phyloP scores from a whole-genome alignment of 2,113 vertebrate genomes.

The Geothlypis trichas region DNA sequence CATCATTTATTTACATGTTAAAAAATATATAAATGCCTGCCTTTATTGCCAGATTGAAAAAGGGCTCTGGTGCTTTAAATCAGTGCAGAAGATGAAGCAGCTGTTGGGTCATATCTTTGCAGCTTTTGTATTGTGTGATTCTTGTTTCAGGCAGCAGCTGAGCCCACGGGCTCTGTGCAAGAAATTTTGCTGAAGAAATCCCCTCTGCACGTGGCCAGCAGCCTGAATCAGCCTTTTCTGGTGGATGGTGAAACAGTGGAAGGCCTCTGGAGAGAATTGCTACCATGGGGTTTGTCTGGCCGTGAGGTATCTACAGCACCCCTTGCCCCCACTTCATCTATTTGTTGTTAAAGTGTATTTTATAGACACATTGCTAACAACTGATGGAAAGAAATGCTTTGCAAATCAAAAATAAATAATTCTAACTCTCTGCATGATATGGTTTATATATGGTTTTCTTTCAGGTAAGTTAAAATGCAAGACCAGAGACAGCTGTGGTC shows the following conservation, averaged over 20 bases:
- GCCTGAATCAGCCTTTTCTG: not conserved
- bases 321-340: not conserved
- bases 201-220: not conserved
- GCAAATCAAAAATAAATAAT: not conserved
- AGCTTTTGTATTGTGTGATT: not conserved
- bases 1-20: not conserved
- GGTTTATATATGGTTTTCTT: not conserved
- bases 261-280: not conserved
- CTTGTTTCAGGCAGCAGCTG: not conserved
- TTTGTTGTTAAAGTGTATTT: not conserved
- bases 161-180: not conserved
- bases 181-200: not conserved
- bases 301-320: not conserved
- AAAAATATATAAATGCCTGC: not conserved
- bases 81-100: not conserved
- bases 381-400: not conserved
- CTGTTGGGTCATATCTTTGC: not conserved
- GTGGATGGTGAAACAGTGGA: not conserved
- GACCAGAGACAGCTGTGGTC: not conserved
- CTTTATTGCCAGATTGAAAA: not conserved
- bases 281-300: not conserved
- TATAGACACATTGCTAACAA: not conserved
- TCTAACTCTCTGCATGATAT: not conserved
- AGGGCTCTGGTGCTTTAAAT: not conserved
- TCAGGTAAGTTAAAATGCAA: not conserved